Evolutionary conservation across 2,113 vertebrate genomes (phyloP).

Genomic region (Rutilus rutilus): DNA sequence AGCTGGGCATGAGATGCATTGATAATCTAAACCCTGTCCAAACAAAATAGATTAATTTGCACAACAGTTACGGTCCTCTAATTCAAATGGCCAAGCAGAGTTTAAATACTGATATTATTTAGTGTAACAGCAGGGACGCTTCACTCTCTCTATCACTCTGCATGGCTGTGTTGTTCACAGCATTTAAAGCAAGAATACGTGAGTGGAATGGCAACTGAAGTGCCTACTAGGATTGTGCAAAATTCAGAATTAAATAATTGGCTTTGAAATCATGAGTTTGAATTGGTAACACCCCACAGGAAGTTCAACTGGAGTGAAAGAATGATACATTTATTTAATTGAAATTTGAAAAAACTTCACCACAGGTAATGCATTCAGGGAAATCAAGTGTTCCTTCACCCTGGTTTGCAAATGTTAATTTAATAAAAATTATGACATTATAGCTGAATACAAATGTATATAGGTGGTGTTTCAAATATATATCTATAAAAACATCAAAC

Average conservation of each 20-base stretch:
- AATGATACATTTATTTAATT: background rate
- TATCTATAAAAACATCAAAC: too few relatives aligned
- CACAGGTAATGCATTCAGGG: background rate
- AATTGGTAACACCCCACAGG: background rate
- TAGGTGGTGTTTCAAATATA: too few relatives aligned
- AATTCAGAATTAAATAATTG: background rate
- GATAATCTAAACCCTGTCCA: constrained; percentile 21
- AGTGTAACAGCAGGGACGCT: background rate
- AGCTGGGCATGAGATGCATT: constrained; percentile 6
- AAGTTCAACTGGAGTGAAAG: background rate
- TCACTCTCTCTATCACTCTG: background rate
- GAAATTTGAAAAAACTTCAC: background rate
- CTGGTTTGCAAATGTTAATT: too few relatives aligned
- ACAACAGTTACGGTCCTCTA: background rate
- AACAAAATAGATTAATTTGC: background rate
- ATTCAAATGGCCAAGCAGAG: background rate
- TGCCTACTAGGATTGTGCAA: background rate
- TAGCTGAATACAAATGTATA: too few relatives aligned
- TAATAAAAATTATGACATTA: too few relatives aligned
- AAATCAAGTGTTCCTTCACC: background rate
- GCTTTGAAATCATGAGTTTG: background rate
- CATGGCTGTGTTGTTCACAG: background rate
- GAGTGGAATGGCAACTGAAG: background rate
- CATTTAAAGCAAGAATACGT: constrained; percentile 20
- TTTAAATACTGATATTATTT: background rate